These are phyloP conservation scores for Baccha elongata DNA, from an alignment of 2,888 invertebrate genomes.

Conservation along the genomic window DNA sequence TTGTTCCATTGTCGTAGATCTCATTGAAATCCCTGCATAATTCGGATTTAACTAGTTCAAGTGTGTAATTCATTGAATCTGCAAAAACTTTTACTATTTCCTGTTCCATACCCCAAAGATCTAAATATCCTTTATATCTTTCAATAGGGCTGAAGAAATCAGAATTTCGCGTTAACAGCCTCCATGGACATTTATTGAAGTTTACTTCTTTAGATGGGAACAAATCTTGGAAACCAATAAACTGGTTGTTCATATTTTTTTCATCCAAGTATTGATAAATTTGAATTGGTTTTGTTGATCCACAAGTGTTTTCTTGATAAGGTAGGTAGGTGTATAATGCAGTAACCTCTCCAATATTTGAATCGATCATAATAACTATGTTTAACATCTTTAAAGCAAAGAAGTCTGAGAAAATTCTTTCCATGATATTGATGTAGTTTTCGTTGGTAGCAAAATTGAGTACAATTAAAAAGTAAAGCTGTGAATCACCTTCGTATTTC, in stretches of 20 bases:
- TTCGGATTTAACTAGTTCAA: too few relatives aligned
- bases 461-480: not conserved
- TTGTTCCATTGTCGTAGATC: not conserved
- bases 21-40: too few relatives aligned
- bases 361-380: not conserved
- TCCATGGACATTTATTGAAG: not conserved
- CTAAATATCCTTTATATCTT: not conserved
- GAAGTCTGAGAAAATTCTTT: not conserved
- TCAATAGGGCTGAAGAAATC: not conserved
- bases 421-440: not conserved
- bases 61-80: not conserved
- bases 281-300: not conserved
- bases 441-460: not conserved
- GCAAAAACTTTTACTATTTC: not conserved
- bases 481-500: not conserved
- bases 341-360: not conserved
- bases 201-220: conserved; percentile 8
- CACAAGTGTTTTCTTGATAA: not conserved
- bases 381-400: not conserved
- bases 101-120: not conserved
- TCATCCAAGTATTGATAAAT: too few relatives aligned
- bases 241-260: too few relatives aligned
- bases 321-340: not conserved
- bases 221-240: too few relatives aligned
- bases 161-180: not conserved